phyloP scores from a whole-genome alignment of 2,113 vertebrate species.

The Anguilla japonica region DNA sequence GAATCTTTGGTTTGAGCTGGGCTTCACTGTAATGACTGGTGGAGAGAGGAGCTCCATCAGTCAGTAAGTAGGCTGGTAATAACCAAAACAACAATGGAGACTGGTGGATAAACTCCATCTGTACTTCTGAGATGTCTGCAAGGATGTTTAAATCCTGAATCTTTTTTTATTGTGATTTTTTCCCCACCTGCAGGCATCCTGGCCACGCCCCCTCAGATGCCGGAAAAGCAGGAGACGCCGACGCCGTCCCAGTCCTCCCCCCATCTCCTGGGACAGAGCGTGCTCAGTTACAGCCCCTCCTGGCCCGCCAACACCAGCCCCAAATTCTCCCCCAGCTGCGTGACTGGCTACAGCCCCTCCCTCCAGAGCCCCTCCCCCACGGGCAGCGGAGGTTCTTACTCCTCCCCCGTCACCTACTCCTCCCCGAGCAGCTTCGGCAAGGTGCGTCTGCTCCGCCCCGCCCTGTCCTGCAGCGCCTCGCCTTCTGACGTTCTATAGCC shows the following conservation, averaged over 20 bases:
- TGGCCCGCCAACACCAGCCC: constrained; percentile 81
- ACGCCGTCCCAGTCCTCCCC: constrained; percentile 72
- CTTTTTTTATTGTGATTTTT: too few species aligned
- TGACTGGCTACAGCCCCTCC: constrained; percentile 80
- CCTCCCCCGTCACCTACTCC: constrained; percentile 57
- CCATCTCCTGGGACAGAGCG: constrained; percentile 87
- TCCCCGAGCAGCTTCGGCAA: constrained; percentile 74
- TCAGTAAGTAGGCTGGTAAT: too few species aligned
- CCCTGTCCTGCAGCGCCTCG: neutral
- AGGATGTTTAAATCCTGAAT: too few species aligned
- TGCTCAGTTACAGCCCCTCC: constrained; percentile 90
- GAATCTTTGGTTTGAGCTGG: too few species aligned
- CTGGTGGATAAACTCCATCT: too few species aligned
- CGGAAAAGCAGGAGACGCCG: constrained; percentile 71
- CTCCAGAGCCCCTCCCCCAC: constrained; percentile 70
- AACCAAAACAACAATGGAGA: too few species aligned
- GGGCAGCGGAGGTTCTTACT: constrained; percentile 64
- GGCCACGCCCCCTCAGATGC: constrained; percentile 71
- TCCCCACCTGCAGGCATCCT: constrained; percentile 70
- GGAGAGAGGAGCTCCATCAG: too few species aligned
- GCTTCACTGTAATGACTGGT: too few species aligned
- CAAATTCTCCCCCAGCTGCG: constrained; percentile 81
- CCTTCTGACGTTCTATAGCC: neutral
- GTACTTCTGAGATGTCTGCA: too few species aligned
- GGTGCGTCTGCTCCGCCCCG: constrained; percentile 55